Conservation (phyloP, 2,888 invertebrate species). For the Plutella xylostella region DNA sequence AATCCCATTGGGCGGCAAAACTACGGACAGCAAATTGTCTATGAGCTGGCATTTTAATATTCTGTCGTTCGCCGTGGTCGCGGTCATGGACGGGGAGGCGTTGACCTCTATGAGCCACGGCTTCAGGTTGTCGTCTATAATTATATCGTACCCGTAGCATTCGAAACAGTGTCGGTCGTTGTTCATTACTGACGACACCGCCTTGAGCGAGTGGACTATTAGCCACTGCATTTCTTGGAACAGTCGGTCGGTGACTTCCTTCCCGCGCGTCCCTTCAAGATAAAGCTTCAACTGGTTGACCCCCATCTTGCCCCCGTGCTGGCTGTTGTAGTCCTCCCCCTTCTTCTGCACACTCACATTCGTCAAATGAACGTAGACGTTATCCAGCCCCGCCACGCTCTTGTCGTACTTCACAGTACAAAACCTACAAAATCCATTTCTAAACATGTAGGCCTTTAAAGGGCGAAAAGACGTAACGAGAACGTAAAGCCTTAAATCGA, state of each 20-base stretch:
- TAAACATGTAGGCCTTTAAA: constrained; percentile 91
- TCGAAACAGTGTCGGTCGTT: constrained; percentile 94
- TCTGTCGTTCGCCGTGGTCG: constrained; percentile 94
- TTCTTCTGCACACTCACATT: constrained; percentile 99
- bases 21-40: constrained; percentile 91
- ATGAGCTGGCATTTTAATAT: constrained; percentile 94
- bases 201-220: constrained; percentile 92
- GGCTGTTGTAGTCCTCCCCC: constrained; percentile 93
- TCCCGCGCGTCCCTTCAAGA: constrained; percentile 91
- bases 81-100: constrained; percentile 93
- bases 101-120: constrained; percentile 96
- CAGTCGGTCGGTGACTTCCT: constrained; percentile 86
- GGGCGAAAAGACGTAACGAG: constrained; percentile 93
- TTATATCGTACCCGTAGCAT: constrained; percentile 96
- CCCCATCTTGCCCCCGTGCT: constrained; percentile 96
- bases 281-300: constrained; percentile 91
- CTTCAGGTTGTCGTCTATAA: constrained; percentile 93
- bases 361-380: constrained; percentile 94
- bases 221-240: constrained; percentile 92
- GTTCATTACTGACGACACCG: constrained; percentile 92
- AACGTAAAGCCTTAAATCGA: constrained; percentile 91
- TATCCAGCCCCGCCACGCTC: constrained; percentile 87
- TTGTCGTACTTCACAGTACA: constrained; percentile 96
- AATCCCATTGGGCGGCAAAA: constrained; percentile 87
- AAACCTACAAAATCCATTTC: constrained; percentile 92